A percentile compares a stretch with the other conserved stretches of the same genome.
These are phyloP conservation scores for Dryomyza anilis DNA, from an alignment of 2,888 invertebrate species.

Conservation along the genomic window DNA sequence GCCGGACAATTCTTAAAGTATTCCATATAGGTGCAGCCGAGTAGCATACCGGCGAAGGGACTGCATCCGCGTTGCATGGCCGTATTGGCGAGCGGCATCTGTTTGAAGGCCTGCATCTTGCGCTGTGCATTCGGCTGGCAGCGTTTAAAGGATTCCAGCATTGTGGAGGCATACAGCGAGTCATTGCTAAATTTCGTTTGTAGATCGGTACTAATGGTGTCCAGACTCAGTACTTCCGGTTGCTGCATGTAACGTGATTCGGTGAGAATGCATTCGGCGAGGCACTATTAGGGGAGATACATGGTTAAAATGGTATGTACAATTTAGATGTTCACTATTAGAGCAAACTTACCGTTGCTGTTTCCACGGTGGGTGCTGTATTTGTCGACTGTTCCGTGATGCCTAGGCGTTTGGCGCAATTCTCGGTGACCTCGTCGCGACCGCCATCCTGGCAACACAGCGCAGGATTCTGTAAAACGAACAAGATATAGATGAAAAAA, in stretches of 20 bases:
- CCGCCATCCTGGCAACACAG: conserved; percentile 55
- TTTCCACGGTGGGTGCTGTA: conserved; percentile 44
- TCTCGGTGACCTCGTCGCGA: conserved; percentile 48
- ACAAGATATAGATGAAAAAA: no score
- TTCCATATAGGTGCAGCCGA: conserved; percentile 58
- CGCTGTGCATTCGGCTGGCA: conserved; percentile 50
- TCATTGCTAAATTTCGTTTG: conserved; percentile 49
- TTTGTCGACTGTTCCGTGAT: conserved; percentile 37
- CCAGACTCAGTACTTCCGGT: conserved; percentile 43
- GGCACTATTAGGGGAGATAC: conserved; percentile 43
- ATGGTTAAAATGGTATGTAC: background rate
- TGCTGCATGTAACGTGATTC: conserved; percentile 48
- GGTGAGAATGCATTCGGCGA: conserved; percentile 56
- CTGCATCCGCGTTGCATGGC: conserved; percentile 46
- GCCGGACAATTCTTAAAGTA: conserved; percentile 58
- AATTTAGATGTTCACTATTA: no score
- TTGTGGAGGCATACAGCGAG: conserved; percentile 46
- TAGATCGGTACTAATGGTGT: conserved; percentile 44
- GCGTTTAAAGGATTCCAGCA: conserved; percentile 48
- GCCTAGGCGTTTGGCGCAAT: conserved; percentile 49
- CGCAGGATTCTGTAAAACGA: conserved; percentile 49
- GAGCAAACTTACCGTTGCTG: conserved; percentile 51
- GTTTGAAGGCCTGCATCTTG: conserved; percentile 43
- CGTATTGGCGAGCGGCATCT: conserved; percentile 34
- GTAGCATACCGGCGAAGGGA: conserved; percentile 53